These are phyloP conservation scores for Leptobrachium leishanense DNA, from an alignment of 2,113 vertebrate genomes.

Conservation along the genomic window DNA sequence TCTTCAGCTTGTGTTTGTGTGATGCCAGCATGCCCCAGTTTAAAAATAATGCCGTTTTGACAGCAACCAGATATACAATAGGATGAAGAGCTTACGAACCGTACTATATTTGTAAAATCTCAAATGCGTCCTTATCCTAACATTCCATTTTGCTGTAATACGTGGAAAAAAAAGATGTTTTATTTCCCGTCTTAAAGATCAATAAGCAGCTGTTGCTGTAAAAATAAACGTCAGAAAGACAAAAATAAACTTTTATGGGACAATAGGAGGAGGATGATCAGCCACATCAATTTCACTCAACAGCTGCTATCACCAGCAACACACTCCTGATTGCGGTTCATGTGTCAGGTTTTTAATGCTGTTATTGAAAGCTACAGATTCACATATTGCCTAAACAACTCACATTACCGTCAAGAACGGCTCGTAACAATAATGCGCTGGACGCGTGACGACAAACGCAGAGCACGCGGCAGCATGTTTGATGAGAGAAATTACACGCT, in stretches of 20 bases:
- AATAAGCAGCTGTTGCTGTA: slow-evolving; percentile 47
- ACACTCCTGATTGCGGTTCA: slow-evolving; percentile 43
- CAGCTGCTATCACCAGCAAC: slow-evolving; percentile 42
- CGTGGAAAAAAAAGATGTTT: slow-evolving; percentile 31
- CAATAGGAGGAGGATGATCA: slow-evolving; percentile 47
- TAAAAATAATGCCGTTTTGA: slow-evolving; percentile 19
- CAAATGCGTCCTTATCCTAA: slow-evolving; percentile 26
- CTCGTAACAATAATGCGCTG: slow-evolving; percentile 35
- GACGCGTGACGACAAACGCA: slow-evolving; percentile 32
- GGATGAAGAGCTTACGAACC: slow-evolving; percentile 34
- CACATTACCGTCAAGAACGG: slow-evolving; percentile 32
- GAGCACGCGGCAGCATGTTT: slow-evolving; percentile 22
- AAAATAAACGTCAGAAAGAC: slow-evolving; percentile 50
- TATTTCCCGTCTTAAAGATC: slow-evolving; percentile 45
- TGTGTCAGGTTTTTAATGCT: slow-evolving; percentile 43
- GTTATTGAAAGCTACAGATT: slow-evolving; percentile 10
- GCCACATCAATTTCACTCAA: slow-evolving; percentile 47
- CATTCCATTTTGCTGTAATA: slow-evolving; percentile 42
- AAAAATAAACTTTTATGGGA: slow-evolving; percentile 51
- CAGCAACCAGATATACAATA: slow-evolving; percentile 28
- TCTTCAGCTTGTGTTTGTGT: not conserved
- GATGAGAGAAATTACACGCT: slow-evolving; percentile 23
- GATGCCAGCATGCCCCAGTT: slow-evolving; percentile 8
- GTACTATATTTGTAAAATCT: slow-evolving; percentile 34
- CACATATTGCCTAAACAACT: slow-evolving; percentile 37